Percentiles rank a stretch among this genome's conserved stretches.
Conservation (phyloP, 2,888 invertebrate genomes). For the Xestia ashworthii region DNA sequence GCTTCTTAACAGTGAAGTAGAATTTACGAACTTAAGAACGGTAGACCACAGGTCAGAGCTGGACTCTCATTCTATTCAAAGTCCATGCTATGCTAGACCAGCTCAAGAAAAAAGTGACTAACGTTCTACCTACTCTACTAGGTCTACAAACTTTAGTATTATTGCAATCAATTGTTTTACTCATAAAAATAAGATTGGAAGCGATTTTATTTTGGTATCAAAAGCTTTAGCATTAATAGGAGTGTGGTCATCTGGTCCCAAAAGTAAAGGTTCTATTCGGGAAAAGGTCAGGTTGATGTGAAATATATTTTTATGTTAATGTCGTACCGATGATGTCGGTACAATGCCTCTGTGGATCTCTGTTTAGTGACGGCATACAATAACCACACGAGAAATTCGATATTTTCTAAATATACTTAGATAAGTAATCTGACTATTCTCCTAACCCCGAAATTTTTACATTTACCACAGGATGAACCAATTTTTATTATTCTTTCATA, state of each 20-base stretch:
- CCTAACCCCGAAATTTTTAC: background rate
- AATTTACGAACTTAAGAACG: background rate
- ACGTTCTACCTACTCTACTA: background rate
- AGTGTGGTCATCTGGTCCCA: constrained; percentile 69
- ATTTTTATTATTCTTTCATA: background rate
- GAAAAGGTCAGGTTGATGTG: constrained; percentile 82
- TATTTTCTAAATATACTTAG: background rate
- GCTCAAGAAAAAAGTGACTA: background rate
- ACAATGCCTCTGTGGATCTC: constrained; percentile 57
- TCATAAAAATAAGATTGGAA: background rate
- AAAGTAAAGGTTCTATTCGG: constrained; percentile 77
- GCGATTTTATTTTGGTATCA: constrained; percentile 33
- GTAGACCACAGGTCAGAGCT: background rate
- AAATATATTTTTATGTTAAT: constrained; percentile 79
- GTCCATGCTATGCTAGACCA: background rate
- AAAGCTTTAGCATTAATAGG: constrained; percentile 64
- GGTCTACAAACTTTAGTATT: background rate
- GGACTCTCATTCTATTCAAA: background rate
- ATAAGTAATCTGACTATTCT: too few relatives aligned
- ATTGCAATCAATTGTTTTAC: background rate
- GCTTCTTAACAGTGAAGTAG: background rate
- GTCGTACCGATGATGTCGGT: constrained; percentile 63
- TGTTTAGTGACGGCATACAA: constrained; percentile 50
- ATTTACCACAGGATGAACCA: background rate
- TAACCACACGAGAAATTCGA: constrained; percentile 3